These are phyloP conservation scores for Heterodera carotae DNA, from an alignment of 1,140 invertebrate genomes.

Conservation along the genomic window DNA sequence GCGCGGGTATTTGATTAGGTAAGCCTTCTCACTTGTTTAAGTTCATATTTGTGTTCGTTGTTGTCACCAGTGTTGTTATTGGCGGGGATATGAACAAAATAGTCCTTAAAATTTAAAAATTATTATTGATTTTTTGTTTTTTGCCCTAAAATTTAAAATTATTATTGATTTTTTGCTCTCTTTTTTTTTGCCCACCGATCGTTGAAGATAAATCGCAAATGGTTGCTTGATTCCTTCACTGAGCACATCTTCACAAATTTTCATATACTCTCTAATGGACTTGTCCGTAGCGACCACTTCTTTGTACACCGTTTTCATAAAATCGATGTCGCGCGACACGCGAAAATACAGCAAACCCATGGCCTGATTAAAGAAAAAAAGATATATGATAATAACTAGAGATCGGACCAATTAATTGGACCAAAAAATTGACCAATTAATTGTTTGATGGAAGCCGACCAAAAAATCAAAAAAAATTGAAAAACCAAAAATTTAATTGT, in stretches of 20 bases:
- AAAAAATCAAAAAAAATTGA: no score
- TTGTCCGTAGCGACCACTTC: slow-evolving; percentile 61
- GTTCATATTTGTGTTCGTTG: slow-evolving; percentile 29
- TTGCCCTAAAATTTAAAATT: slow-evolving; percentile 36
- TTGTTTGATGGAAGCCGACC: no score
- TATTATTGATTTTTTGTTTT: no score
- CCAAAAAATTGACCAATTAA: no score
- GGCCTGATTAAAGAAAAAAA: slow-evolving; percentile 36
- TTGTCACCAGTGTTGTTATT: no score
- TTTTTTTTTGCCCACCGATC: slow-evolving; percentile 56
- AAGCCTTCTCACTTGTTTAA: slow-evolving; percentile 54
- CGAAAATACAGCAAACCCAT: slow-evolving; percentile 61
- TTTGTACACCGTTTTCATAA: slow-evolving; percentile 53
- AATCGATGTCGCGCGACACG: slow-evolving; percentile 62
- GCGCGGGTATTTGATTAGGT: no score
- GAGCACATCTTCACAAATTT: slow-evolving; percentile 52
- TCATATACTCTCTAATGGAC: slow-evolving; percentile 56
- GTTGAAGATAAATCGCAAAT: slow-evolving; percentile 55
- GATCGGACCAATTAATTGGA: background rate
- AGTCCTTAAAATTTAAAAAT: slow-evolving; percentile 41
- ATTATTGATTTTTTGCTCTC: background rate
- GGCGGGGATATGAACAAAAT: slow-evolving; percentile 53
- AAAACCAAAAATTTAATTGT: no score
- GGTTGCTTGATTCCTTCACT: slow-evolving; percentile 50
- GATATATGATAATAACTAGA: background rate